These are phyloP conservation scores for Cyanoramphus novaezelandiae DNA, from an alignment of 2,113 vertebrate species.

Conservation along the genomic window DNA sequence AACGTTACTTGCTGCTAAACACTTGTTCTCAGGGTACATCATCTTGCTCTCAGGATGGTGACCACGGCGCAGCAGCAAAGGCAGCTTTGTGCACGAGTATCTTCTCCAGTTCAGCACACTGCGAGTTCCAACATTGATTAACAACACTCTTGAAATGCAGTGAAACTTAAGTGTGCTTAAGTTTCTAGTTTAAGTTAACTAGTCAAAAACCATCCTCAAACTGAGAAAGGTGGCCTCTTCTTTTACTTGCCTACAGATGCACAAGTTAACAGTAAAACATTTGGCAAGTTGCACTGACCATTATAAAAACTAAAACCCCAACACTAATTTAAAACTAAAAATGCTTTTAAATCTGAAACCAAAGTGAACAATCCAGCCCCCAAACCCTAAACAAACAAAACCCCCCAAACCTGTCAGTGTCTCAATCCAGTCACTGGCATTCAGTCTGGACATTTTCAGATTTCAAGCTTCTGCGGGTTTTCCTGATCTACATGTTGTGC, in stretches of 20 bases:
- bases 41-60: background rate
- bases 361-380: background rate
- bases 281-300: rapidly evolving
- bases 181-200: background rate
- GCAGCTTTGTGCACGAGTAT: rapidly evolving
- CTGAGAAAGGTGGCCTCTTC: background rate
- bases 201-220: background rate
- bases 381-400: background rate
- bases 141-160: background rate
- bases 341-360: background rate
- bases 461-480: background rate
- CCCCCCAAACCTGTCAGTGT: background rate
- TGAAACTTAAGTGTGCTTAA: background rate
- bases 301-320: background rate
- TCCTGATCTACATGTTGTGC: background rate
- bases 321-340: background rate
- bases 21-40: background rate
- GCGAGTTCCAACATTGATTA: background rate
- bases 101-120: background rate
- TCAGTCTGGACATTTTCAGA: background rate
- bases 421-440: background rate
- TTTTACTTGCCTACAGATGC: background rate
- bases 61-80: background rate
- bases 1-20: background rate
- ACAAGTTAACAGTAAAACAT: background rate